Percentiles rank a stretch among this genome's conserved stretches.
These are phyloP conservation scores for Leptinotarsa lineolata DNA, from an alignment of 1,140 invertebrate species.

Conservation along the genomic window DNA sequence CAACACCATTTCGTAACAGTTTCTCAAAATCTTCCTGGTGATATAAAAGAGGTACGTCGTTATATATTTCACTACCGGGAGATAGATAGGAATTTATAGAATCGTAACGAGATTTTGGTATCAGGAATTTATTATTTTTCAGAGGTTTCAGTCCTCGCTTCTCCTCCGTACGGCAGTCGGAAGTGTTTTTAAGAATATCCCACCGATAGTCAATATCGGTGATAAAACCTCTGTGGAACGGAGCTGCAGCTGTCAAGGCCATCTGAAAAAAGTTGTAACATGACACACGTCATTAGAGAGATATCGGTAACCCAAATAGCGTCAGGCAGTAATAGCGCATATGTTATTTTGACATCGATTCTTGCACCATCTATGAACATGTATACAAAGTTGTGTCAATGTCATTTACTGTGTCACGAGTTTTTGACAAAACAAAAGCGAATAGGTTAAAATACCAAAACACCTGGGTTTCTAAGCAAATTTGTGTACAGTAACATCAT, in stretches of 20 bases:
- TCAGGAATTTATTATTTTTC: slow-evolving; percentile 78
- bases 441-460: no score
- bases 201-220: slow-evolving; percentile 96
- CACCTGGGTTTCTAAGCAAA: no score
- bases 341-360: no score
- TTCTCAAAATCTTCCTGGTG: slow-evolving; percentile 82
- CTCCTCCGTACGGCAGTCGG: slow-evolving; percentile 93
- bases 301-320: no score
- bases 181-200: slow-evolving; percentile 92
- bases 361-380: no score
- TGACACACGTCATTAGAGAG: no score
- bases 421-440: no score
- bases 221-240: slow-evolving; percentile 89
- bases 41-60: slow-evolving; percentile 88
- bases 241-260: slow-evolving; percentile 94
- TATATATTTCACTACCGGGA: slow-evolving; percentile 82
- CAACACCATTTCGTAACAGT: slow-evolving; percentile 84
- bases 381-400: no score
- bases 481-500: no score
- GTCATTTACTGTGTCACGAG: no score
- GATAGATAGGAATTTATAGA: slow-evolving; percentile 97
- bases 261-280: slow-evolving; percentile 64
- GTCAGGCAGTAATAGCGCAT: no score
- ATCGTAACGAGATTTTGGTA: slow-evolving; percentile 96
- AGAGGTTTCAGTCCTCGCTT: slow-evolving; percentile 87